Conservation (phyloP, 1,140 invertebrate genomes). For the Neelides sp. region DNA sequence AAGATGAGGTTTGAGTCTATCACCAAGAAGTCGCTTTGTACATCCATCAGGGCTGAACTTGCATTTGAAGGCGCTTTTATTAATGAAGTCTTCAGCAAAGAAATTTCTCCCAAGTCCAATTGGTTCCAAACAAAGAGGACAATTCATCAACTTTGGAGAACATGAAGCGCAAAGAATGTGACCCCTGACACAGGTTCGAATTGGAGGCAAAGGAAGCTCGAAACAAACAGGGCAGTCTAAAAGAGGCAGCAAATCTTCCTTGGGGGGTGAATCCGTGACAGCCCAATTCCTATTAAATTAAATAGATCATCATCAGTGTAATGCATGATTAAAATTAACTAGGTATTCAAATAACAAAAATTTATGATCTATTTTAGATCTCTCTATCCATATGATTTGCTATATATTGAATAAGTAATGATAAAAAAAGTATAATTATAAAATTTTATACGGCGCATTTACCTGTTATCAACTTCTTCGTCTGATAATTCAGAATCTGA, state of each 20-base stretch:
- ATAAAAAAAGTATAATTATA: too few relatives aligned
- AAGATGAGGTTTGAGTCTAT: slow-evolving; percentile 1
- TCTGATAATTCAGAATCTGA: too few relatives aligned
- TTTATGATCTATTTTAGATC: too few relatives aligned
- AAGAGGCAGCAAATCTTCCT: neutral
- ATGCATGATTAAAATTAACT: too few relatives aligned
- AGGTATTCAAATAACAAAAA: too few relatives aligned
- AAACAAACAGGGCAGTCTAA: slow-evolving; percentile 5
- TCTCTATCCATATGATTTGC: too few relatives aligned
- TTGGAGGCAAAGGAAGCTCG: slow-evolving; percentile 4
- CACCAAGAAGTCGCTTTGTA: neutral
- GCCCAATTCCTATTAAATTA: neutral
- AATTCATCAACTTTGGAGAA: neutral
- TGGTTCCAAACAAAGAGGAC: neutral
- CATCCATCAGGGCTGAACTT: slow-evolving; percentile 3
- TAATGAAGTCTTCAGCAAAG: neutral
- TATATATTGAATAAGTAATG: too few relatives aligned
- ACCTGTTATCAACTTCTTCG: too few relatives aligned
- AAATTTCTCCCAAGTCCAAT: slow-evolving; percentile 4
- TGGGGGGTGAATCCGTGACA: neutral
- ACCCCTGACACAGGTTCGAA: slow-evolving; percentile 1
- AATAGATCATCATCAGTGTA: too few relatives aligned
- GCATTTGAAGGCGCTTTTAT: slow-evolving; percentile 1
- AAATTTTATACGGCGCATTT: too few relatives aligned
- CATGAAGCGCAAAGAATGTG: slow-evolving; percentile 4